A percentile compares a stretch with the other conserved stretches of the same genome.
phyloP scores from a whole-genome alignment of 1,140 invertebrate genomes.

The Pseudachorutes palmiensis region DNA sequence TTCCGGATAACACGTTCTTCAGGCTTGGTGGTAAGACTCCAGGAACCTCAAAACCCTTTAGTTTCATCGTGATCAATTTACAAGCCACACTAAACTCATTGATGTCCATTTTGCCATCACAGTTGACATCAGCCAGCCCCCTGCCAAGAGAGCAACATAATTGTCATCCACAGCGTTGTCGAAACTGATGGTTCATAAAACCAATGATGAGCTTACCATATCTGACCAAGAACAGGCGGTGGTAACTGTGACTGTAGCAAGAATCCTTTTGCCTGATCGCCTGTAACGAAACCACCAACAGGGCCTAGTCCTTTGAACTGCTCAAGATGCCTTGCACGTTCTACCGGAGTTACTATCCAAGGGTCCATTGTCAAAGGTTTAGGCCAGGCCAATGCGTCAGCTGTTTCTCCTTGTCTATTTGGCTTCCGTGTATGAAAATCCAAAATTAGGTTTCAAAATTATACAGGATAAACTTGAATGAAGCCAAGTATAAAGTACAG shows the following conservation, averaged over 20 bases:
- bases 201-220: slow-evolving; percentile 62
- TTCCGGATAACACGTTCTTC: slow-evolving; percentile 32
- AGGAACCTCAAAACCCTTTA: slow-evolving; percentile 83
- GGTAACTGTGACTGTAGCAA: slow-evolving; percentile 87
- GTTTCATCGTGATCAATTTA: slow-evolving; percentile 89
- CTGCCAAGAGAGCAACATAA: slow-evolving; percentile 49
- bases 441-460: neutral
- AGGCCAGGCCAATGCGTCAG: no score
- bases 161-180: no score
- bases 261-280: slow-evolving; percentile 89
- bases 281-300: slow-evolving; percentile 76
- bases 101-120: slow-evolving; percentile 93
- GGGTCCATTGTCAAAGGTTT: slow-evolving; percentile 57
- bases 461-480: no score
- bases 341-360: slow-evolving; percentile 77
- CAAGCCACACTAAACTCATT: slow-evolving; percentile 97
- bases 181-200: no score
- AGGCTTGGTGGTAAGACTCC: slow-evolving; percentile 69
- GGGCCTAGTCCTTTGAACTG: slow-evolving; percentile 85
- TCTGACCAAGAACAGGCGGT: slow-evolving; percentile 76
- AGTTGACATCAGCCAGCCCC: slow-evolving; percentile 86
- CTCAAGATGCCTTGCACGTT: slow-evolving; percentile 77
- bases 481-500: no score
- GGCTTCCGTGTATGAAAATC: neutral
- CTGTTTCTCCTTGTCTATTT: no score